A percentile compares a stretch with the other conserved stretches of the same genome.
These are phyloP conservation scores for Eupithecia vulgata DNA, from an alignment of 2,888 invertebrate species.

Conservation along the genomic window DNA sequence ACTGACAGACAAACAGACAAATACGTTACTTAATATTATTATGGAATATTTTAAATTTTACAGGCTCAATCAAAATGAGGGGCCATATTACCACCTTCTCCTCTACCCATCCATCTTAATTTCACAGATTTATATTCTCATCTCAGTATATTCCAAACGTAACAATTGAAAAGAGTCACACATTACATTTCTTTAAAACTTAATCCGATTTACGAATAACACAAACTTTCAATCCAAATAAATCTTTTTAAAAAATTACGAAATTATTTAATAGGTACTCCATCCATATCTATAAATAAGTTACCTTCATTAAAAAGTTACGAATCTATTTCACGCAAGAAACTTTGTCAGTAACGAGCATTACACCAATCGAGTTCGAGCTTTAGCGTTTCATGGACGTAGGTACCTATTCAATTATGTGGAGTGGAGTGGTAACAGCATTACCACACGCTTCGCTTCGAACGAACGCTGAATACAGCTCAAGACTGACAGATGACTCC, in stretches of 20 bases:
- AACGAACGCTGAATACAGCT: conserved; percentile 51
- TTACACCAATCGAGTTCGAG: conserved; percentile 54
- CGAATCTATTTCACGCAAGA: conserved; percentile 25
- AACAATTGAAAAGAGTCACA: not conserved
- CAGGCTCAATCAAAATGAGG: too few species aligned
- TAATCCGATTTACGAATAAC: not conserved
- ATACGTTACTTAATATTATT: too few species aligned
- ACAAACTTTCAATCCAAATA: not conserved
- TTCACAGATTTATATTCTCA: not conserved
- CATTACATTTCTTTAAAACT: not conserved
- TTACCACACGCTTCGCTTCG: conserved; percentile 53
- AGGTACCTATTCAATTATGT: conserved; percentile 57
- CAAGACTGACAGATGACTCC: conserved; percentile 55
- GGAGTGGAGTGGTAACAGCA: conserved; percentile 55
- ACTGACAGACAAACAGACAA: too few species aligned
- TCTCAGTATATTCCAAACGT: not conserved
- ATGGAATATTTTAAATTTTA: too few species aligned
- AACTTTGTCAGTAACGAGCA: conserved; percentile 44
- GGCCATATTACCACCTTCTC: too few species aligned
- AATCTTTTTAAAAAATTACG: not conserved
- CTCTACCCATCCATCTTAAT: too few species aligned
- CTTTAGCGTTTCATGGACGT: conserved; percentile 50
- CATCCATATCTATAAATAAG: not conserved
- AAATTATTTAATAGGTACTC: not conserved
- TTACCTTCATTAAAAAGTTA: conserved; percentile 6